Evolutionary conservation across 2,113 vertebrate genomes (phyloP).

Genomic region (Sisor rabdophorus): DNA sequence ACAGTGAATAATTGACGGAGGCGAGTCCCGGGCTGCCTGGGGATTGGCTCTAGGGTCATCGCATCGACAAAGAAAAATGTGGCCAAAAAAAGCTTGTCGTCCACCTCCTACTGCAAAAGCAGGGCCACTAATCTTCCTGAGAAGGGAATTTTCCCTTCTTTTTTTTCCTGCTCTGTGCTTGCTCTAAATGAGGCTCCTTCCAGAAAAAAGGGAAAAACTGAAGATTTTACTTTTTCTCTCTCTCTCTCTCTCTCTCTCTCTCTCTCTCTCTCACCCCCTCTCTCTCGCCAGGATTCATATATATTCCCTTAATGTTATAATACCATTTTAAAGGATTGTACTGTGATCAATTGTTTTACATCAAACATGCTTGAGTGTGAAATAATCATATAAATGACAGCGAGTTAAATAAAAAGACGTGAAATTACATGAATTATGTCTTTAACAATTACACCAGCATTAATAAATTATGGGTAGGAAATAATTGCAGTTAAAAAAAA

Average conservation of each 20-base stretch:
- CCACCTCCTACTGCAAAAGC: slow-evolving; percentile 58
- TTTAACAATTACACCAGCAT: background rate
- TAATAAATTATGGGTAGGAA: background rate
- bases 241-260: background rate
- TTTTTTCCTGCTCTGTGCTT: background rate
- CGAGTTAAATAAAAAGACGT: background rate
- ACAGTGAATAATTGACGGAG: slow-evolving; percentile 75
- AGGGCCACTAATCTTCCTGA: slow-evolving; percentile 65
- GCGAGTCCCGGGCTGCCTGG: slow-evolving; percentile 54
- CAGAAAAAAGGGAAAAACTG: slow-evolving; percentile 37
- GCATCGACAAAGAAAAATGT: slow-evolving; percentile 75
- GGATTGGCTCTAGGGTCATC: slow-evolving; percentile 65
- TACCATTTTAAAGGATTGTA: too few relatives aligned
- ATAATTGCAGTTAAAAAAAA: too few relatives aligned
- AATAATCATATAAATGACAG: background rate
- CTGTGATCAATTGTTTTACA: too few relatives aligned
- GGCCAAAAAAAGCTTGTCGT: slow-evolving; percentile 55
- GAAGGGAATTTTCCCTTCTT: slow-evolving; percentile 43
- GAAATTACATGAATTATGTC: background rate
- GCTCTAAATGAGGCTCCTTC: slow-evolving; percentile 56
- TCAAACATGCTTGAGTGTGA: background rate
- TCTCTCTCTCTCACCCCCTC: background rate
- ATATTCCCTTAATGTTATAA: too few relatives aligned
- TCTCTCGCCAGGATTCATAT: too few relatives aligned
- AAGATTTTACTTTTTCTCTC: slow-evolving; percentile 20